These are phyloP conservation scores for Harlomillsia oculata DNA, from an alignment of 1,140 invertebrate genomes.

Conservation along the genomic window DNA sequence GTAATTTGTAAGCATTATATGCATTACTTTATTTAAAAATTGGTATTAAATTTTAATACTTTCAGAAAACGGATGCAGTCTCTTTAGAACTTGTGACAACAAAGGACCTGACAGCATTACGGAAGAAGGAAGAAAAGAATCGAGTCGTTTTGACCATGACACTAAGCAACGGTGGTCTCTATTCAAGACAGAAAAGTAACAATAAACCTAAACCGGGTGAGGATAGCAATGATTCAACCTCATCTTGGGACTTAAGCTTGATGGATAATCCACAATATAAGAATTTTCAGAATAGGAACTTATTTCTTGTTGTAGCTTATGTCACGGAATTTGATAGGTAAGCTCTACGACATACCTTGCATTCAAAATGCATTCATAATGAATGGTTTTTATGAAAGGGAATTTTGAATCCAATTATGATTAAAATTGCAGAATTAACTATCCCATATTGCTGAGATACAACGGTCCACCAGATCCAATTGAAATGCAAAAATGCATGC, in stretches of 20 bases:
- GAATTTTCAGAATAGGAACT: constrained; percentile 16
- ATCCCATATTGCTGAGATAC: constrained; percentile 46
- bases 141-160: too few relatives aligned
- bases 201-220: neutral
- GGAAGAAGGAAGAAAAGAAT: too few relatives aligned
- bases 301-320: constrained; percentile 44
- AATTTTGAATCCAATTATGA: neutral
- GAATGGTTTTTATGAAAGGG: neutral
- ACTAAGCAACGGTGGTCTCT: too few relatives aligned
- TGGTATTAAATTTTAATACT: too few relatives aligned
- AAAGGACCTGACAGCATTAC: constrained; percentile 38
- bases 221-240: too few relatives aligned
- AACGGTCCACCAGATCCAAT: constrained; percentile 44
- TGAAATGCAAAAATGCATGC: constrained; percentile 44
- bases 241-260: neutral
- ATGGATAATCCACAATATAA: neutral
- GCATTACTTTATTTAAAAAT: too few relatives aligned
- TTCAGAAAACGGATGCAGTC: constrained; percentile 42
- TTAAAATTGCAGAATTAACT: constrained; percentile 42
- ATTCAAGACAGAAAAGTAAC: neutral
- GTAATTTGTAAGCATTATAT: too few relatives aligned
- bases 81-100: constrained; percentile 41
- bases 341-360: constrained; percentile 1
- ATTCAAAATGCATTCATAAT: neutral
- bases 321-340: constrained; percentile 44